A percentile compares a stretch with the other conserved stretches of the same genome.
Conservation (phyloP, 1,140 invertebrate species). For the Agrypnia vestita region DNA sequence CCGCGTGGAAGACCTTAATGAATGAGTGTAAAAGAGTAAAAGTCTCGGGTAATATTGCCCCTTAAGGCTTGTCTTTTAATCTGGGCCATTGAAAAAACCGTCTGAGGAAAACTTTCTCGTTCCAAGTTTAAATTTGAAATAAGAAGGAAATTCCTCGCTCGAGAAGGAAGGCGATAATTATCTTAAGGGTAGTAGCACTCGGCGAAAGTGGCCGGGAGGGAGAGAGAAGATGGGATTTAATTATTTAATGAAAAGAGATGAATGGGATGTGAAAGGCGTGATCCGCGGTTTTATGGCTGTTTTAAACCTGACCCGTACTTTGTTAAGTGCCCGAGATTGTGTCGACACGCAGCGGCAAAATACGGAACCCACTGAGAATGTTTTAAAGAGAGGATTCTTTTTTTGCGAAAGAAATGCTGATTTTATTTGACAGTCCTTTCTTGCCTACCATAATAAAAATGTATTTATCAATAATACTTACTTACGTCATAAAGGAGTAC, state of each 20-base stretch:
- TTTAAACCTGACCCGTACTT: slow-evolving; percentile 53
- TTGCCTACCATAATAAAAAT: too few relatives aligned
- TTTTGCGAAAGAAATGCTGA: too few relatives aligned
- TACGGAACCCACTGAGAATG: too few relatives aligned
- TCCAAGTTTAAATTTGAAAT: slow-evolving; percentile 60
- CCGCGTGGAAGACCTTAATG: slow-evolving; percentile 33
- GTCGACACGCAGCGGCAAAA: neutral
- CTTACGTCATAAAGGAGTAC: too few relatives aligned
- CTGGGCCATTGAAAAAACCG: slow-evolving; percentile 52
- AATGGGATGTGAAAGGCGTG: slow-evolving; percentile 43
- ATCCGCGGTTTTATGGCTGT: slow-evolving; percentile 45
- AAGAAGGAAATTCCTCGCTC: slow-evolving; percentile 48
- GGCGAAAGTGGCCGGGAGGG: slow-evolving; percentile 4
- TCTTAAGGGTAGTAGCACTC: slow-evolving; percentile 38
- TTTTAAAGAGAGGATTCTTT: too few relatives aligned
- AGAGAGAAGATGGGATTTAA: slow-evolving; percentile 51
- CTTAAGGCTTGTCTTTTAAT: slow-evolving; percentile 50
- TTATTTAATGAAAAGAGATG: slow-evolving; percentile 59
- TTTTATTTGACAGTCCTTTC: too few relatives aligned
- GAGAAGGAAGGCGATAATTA: slow-evolving; percentile 55
- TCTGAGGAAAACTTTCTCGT: slow-evolving; percentile 54
- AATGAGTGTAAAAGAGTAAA: slow-evolving; percentile 56
- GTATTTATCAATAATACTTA: too few relatives aligned
- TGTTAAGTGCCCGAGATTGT: slow-evolving; percentile 18
- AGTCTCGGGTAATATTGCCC: slow-evolving; percentile 44